These are phyloP conservation scores for Junonia oenone DNA, from an alignment of 2,888 invertebrate genomes.

Conservation along the genomic window DNA sequence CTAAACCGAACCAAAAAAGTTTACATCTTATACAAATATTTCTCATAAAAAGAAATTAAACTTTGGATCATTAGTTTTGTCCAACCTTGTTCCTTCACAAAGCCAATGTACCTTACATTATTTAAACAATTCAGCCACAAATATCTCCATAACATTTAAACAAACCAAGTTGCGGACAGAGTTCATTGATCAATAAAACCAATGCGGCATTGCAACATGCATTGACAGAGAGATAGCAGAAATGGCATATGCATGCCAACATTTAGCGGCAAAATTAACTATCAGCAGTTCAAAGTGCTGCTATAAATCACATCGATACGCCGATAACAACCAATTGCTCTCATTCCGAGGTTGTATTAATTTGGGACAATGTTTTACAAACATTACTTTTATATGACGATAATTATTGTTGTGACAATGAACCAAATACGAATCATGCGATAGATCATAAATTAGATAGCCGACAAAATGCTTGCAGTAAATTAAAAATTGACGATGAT, in stretches of 20 bases:
- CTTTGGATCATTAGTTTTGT: no score
- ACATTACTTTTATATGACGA: background rate
- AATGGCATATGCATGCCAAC: slow-evolving; percentile 7
- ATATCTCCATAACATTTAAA: background rate
- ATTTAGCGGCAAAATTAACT: slow-evolving; percentile 19
- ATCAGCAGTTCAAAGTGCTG: slow-evolving; percentile 29
- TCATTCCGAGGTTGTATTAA: slow-evolving; percentile 26
- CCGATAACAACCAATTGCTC: slow-evolving; percentile 26
- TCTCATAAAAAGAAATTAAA: background rate
- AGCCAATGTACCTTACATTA: background rate
- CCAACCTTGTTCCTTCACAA: no score
- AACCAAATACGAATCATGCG: background rate
- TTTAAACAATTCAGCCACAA: background rate
- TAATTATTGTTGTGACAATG: background rate
- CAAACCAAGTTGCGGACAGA: background rate
- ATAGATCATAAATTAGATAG: background rate
- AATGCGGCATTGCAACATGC: background rate
- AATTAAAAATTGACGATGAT: no score
- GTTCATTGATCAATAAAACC: background rate
- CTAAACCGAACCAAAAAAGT: no score
- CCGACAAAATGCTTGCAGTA: background rate
- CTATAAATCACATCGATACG: slow-evolving; percentile 27
- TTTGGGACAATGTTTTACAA: slow-evolving; percentile 23
- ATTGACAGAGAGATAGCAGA: slow-evolving; percentile 5
- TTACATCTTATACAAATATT: background rate